A percentile compares a stretch with the other conserved stretches of the same genome.
Evolutionary conservation across 2,888 invertebrate species (phyloP).

Genomic region (Tetranychus truncatus): DNA sequence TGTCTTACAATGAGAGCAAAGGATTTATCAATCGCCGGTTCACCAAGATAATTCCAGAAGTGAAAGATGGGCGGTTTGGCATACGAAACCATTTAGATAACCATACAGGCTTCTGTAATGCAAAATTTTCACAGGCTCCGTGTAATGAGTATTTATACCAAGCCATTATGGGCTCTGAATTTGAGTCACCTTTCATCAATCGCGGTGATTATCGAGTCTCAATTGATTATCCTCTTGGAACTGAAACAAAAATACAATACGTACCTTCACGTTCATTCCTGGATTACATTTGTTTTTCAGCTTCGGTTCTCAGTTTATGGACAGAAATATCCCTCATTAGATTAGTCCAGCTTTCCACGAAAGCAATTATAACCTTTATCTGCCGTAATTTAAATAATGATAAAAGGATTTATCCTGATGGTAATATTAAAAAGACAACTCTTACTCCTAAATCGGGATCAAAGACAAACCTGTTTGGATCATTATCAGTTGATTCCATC

Average conservation of each 20-base stretch:
- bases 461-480: no score
- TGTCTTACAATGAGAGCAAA: neutral
- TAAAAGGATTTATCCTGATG: neutral
- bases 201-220: neutral
- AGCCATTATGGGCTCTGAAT: neutral
- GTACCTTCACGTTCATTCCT: neutral
- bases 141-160: neutral
- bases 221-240: neutral
- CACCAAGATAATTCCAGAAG: neutral
- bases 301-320: neutral
- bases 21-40: neutral
- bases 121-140: neutral
- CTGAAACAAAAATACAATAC: neutral
- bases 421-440: neutral
- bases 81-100: neutral
- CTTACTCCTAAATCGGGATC: no score
- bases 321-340: slow-evolving; percentile 5
- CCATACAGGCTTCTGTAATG: neutral
- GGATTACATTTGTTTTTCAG: neutral
- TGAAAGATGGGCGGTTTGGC: neutral
- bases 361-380: neutral
- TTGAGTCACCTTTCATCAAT: neutral
- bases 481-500: no score
- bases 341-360: neutral
- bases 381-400: neutral